These are phyloP conservation scores for Heliocidaris tuberculata DNA, from an alignment of 35 echinoderm and acorn worm species.

Conservation along the genomic window DNA sequence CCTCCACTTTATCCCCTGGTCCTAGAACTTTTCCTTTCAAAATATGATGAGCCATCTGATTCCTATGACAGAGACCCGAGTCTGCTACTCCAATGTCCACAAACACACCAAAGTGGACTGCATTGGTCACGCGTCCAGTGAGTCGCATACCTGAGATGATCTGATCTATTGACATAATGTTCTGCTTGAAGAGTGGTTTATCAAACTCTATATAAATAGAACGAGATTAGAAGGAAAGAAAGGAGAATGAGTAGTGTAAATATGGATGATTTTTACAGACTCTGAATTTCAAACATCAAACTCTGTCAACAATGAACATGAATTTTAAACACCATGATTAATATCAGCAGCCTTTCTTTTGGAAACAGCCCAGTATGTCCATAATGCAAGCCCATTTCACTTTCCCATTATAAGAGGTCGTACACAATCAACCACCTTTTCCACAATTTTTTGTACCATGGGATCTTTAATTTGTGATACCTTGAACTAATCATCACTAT, in stretches of 20 bases:
- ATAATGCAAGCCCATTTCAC: too few species aligned
- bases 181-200: constrained; percentile 86
- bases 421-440: too few species aligned
- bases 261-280: neutral
- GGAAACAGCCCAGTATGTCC: too few species aligned
- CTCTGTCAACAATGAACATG: too few species aligned
- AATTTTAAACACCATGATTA: too few species aligned
- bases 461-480: too few species aligned
- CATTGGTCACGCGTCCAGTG: constrained; percentile 79
- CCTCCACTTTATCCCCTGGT: constrained; percentile 79
- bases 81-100: constrained; percentile 82
- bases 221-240: neutral
- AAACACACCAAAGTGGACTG: constrained; percentile 87
- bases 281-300: neutral
- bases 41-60: constrained; percentile 53
- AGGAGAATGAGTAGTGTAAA: neutral
- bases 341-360: too few species aligned
- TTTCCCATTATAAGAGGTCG: too few species aligned
- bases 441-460: too few species aligned
- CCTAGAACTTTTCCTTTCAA: constrained; percentile 55
- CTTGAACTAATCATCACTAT: too few species aligned
- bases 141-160: constrained; percentile 56
- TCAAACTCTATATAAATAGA: constrained; percentile 67
- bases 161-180: constrained; percentile 70
- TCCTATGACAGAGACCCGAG: constrained; percentile 76